phyloP scores from a whole-genome alignment of 2,888 invertebrate genomes.

The Sussaba pulchella region DNA sequence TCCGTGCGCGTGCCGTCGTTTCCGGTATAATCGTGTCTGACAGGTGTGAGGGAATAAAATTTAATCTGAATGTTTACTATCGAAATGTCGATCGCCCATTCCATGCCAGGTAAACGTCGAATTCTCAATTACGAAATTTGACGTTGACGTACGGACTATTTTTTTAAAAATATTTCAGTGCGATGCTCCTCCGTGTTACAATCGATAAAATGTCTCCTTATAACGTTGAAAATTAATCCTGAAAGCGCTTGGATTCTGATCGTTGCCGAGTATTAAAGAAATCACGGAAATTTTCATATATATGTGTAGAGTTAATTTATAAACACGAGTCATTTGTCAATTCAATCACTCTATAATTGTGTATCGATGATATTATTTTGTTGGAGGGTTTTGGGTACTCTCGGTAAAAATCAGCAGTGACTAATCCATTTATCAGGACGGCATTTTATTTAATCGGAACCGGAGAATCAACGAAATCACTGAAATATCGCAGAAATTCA shows the following conservation, averaged over 20 bases:
- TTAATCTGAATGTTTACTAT: conserved; percentile 83
- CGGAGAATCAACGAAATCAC: too few relatives aligned
- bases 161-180: conserved; percentile 44
- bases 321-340: too few relatives aligned
- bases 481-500: too few relatives aligned
- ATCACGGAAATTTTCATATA: too few relatives aligned
- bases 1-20: conserved; percentile 20
- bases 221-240: not conserved
- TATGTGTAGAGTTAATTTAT: too few relatives aligned
- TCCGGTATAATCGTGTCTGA: conserved; percentile 68
- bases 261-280: too few relatives aligned
- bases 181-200: conserved; percentile 24
- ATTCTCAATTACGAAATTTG: conserved; percentile 60
- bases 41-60: conserved; percentile 74
- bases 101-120: conserved; percentile 82
- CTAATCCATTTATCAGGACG: too few relatives aligned
- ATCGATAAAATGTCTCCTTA: not conserved
- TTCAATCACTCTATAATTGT: too few relatives aligned
- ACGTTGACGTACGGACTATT: conserved; percentile 65
- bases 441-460: too few relatives aligned
- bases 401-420: too few relatives aligned
- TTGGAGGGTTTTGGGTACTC: too few relatives aligned
- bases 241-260: not conserved
- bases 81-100: conserved; percentile 84
- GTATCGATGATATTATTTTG: too few relatives aligned